Evolutionary conservation across 2,888 invertebrate species (phyloP), one percentile per base, ranked within the genome.

Genomic region (Trilocha varians): DNA sequence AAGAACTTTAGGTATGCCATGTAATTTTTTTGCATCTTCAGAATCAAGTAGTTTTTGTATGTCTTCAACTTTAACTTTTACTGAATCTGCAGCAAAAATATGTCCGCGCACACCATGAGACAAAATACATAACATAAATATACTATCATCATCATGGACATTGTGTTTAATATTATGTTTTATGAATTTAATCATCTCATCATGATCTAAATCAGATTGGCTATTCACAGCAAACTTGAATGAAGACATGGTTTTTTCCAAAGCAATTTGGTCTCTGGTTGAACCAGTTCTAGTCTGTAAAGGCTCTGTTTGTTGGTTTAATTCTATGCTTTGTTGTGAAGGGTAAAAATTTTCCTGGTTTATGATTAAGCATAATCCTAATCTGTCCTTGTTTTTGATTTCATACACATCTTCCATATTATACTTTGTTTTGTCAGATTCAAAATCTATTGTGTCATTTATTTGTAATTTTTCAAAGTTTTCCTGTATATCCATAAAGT

Each of bases 101-200:
- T 79, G 73, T 0, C 76, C 85, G 45, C 63, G 69, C 1, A 79
- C 72, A 32, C 85, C 85, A 63, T 85, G 84, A 36, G 84, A 84
- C 14, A 85, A 51, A 48, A 85, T 74, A 50, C 83, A 85, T 8
- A 85, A 51, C 62, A 85, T 70, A 40, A 84, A 84, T 33, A 83
- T 62, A 51, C 84, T 85, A 43, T 83, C 78, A 25, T 74, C 62
- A 38, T 54, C 44, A 25, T 45, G 48, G 13, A 80, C 67, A 49
- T 66, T 55, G 33, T 67, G 53, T 37, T 55, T 59, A 32, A 83
- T 53, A 3, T 70, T 62, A 44, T 67, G 52, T 55, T 66, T 73
- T 2, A 85, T 73, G 43, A 62, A 72, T 36, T 63, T 39, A 32
- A 73, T 52, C 62, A 83, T 75, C 48, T 69, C 53, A n/a, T 50